phyloP scores from a whole-genome alignment of 64 coral and sea anemone species.

The Montipora efflorescens region DNA sequence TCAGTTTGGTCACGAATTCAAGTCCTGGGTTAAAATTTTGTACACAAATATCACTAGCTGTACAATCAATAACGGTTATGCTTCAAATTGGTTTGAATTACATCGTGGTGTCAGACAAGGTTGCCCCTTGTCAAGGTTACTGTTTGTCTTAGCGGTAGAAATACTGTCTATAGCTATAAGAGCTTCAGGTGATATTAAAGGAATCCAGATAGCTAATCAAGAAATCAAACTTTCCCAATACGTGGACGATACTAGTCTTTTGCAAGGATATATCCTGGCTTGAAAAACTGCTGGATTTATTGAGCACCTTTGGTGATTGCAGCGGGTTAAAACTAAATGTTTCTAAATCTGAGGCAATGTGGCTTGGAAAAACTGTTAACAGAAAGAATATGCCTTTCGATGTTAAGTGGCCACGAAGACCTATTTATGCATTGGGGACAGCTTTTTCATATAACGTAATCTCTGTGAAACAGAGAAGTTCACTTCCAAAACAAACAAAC shows the following conservation, averaged over 20 bases:
- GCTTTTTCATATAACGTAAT: neutral
- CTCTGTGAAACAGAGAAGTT: neutral
- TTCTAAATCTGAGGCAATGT: neutral
- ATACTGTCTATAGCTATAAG: conserved; percentile 1
- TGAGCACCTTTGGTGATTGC: neutral
- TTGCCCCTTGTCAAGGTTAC: conserved; percentile 15
- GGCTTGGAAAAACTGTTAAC: neutral
- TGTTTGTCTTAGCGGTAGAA: conserved; percentile 14
- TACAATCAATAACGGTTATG: neutral
- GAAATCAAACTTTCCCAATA: conserved; percentile 40
- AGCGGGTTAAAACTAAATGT: conserved; percentile 6
- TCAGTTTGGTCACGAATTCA: neutral
- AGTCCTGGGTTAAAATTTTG: neutral
- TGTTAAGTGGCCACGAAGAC: neutral
- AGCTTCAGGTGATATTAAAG: neutral
- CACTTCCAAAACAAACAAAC: neutral
- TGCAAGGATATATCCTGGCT: neutral
- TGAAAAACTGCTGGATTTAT: neutral
- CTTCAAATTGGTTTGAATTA: neutral
- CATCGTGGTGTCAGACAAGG: neutral
- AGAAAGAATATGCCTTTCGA: neutral
- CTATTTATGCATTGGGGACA: neutral
- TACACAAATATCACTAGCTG: too few species aligned
- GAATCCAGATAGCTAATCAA: neutral
- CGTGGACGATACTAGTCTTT: conserved; percentile 10